Percentiles rank a stretch among this genome's conserved stretches.
These are phyloP conservation scores for Odontamblyopus rebecca DNA, from an alignment of 2,797 vertebrate genomes.

Conservation along the genomic window DNA sequence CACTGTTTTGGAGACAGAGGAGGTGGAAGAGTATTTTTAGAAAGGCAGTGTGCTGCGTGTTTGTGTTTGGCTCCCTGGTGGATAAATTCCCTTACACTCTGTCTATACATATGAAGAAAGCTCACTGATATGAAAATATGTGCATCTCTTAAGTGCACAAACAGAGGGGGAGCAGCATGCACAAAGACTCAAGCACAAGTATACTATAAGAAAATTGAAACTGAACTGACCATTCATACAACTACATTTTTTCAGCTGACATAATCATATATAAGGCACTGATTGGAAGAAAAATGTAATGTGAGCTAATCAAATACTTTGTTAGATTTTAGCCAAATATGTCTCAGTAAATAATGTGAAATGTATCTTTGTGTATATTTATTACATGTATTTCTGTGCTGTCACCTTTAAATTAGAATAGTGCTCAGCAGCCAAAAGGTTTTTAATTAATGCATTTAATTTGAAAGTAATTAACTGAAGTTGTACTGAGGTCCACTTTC, in stretches of 20 bases:
- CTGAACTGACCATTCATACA: neutral
- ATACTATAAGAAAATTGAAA: neutral
- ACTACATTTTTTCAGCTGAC: neutral
- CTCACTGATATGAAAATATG: slow-evolving; percentile 45
- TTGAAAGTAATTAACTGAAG: slow-evolving; percentile 60
- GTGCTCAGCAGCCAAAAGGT: slow-evolving; percentile 21
- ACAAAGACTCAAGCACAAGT: neutral
- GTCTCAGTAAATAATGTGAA: too few species aligned
- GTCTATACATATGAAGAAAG: slow-evolving; percentile 47
- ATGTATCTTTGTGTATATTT: neutral
- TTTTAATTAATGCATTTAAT: slow-evolving; percentile 60
- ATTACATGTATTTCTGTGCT: slow-evolving; percentile 18
- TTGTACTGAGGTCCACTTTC: slow-evolving; percentile 27
- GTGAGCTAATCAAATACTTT: neutral
- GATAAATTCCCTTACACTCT: slow-evolving; percentile 46
- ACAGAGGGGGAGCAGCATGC: slow-evolving; percentile 19
- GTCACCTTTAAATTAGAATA: slow-evolving; percentile 21
- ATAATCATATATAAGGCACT: neutral
- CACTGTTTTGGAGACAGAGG: slow-evolving; percentile 45
- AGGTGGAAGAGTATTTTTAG: slow-evolving; percentile 60
- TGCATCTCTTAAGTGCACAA: slow-evolving; percentile 37
- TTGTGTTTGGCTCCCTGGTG: slow-evolving; percentile 53
- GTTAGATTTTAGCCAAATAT: too few species aligned
- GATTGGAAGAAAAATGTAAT: neutral
- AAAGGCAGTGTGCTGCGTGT: slow-evolving; percentile 47